Conservation (phyloP, 2,113 vertebrate species). For the Heptranchias perlo region DNA sequence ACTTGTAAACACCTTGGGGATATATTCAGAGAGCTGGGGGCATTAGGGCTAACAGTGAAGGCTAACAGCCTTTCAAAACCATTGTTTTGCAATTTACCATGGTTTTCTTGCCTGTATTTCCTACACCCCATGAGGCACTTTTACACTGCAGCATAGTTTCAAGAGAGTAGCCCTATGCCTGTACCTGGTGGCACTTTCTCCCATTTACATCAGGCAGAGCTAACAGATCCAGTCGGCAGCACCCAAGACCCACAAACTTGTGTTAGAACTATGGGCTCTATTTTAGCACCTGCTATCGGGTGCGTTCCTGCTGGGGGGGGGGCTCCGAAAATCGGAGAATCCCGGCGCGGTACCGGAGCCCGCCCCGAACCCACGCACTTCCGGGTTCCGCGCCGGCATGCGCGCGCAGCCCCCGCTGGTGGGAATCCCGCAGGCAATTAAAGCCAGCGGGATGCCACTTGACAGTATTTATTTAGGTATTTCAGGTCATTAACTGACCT, state of each 20-base stretch:
- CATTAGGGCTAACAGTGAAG: not conserved
- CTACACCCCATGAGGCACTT: not conserved
- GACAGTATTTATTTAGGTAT: no score
- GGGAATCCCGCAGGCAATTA: no score
- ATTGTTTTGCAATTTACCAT: not conserved
- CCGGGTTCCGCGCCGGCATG: no score
- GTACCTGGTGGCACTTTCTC: not conserved
- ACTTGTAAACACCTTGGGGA: not conserved
- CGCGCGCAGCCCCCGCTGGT: no score
- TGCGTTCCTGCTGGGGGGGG: no score
- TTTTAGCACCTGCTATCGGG: no score
- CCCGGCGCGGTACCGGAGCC: no score
- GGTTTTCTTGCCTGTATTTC: not conserved
- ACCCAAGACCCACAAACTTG: not conserved
- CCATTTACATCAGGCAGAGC: not conserved
- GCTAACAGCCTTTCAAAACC: not conserved
- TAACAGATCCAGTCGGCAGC: not conserved
- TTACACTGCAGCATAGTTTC: not conserved
- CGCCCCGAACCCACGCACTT: no score
- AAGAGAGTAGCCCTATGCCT: not conserved
- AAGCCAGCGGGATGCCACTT: no score
- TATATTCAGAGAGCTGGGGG: not conserved
- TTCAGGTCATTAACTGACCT: no score
- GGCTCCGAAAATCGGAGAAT: no score
- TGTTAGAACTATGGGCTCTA: not conserved